Conservation (phyloP, 2,113 vertebrate genomes). For the Labeo rohita region DNA sequence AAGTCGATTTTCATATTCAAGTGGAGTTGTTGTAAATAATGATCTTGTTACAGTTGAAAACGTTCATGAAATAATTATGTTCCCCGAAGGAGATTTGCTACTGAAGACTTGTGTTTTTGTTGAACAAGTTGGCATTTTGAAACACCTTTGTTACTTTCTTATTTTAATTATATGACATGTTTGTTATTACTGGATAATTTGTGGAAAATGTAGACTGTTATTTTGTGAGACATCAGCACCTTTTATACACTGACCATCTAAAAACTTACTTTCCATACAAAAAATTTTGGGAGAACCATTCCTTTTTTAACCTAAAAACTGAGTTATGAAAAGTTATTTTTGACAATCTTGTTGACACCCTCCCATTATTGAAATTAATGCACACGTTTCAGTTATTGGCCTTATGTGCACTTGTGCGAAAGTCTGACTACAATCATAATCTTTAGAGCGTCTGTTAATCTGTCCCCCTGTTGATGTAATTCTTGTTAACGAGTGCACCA, state of each 20-base stretch:
- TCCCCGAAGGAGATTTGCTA: conserved; percentile 34
- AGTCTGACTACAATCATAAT: conserved; percentile 43
- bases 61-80: not conserved
- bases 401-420: conserved; percentile 53
- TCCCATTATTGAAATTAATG: conserved; percentile 1
- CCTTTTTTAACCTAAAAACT: not conserved
- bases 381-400: conserved; percentile 23
- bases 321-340: not conserved
- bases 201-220: not conserved
- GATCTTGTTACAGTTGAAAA: not conserved
- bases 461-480: not conserved
- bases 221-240: conserved; percentile 6
- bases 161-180: not conserved
- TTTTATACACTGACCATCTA: conserved; percentile 14
- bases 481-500: not conserved
- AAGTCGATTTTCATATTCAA: not conserved
- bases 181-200: not conserved
- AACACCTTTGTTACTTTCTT: conserved; percentile 11
- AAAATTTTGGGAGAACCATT: not conserved
- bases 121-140: conserved; percentile 7
- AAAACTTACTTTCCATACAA: not conserved
- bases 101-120: not conserved
- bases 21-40: not conserved
- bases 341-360: conserved; percentile 40
- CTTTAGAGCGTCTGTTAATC: conserved; percentile 11